phyloP scores from a whole-genome alignment of 2,888 invertebrate genomes.

The Plagodis pulveraria region DNA sequence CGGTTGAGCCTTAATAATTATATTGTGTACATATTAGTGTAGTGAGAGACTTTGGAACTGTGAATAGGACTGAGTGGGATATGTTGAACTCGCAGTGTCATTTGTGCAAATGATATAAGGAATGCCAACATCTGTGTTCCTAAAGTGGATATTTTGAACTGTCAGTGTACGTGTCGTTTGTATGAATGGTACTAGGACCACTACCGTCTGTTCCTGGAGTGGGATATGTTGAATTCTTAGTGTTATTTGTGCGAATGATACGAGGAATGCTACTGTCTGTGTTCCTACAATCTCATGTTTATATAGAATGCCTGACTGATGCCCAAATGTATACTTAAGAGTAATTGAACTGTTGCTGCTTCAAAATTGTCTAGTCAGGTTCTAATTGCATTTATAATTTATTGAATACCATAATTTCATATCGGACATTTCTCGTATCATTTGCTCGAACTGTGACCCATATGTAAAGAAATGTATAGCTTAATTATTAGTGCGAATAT shows the following conservation, averaged over 20 bases:
- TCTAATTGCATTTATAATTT: slow-evolving; percentile 80
- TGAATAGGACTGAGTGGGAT: slow-evolving; percentile 49
- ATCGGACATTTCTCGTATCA: slow-evolving; percentile 54
- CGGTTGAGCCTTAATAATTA: slow-evolving; percentile 78
- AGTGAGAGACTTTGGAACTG: slow-evolving; percentile 60
- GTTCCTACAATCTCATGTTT: slow-evolving; percentile 20
- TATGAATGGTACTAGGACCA: slow-evolving; percentile 72
- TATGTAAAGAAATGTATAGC: slow-evolving; percentile 62
- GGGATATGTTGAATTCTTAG: slow-evolving; percentile 5
- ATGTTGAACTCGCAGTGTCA: slow-evolving; percentile 24
- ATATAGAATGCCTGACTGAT: slow-evolving; percentile 22
- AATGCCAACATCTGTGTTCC: slow-evolving; percentile 34
- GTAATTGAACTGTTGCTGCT: slow-evolving; percentile 28
- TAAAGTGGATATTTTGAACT: slow-evolving; percentile 4
- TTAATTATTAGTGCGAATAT: slow-evolving; percentile 57
- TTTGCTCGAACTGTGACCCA: slow-evolving; percentile 69
- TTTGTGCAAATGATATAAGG: slow-evolving; percentile 76
- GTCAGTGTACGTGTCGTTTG: slow-evolving; percentile 51
- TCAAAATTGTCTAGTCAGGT: slow-evolving; percentile 80
- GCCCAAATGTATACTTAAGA: slow-evolving; percentile 21
- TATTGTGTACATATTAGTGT: slow-evolving; percentile 76
- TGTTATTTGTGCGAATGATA: slow-evolving; percentile 73
- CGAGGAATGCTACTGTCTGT: slow-evolving; percentile 44
- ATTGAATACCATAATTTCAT: slow-evolving; percentile 44
- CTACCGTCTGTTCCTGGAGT: slow-evolving; percentile 24